Conservation (phyloP, 1,140 invertebrate species). For the Phenacoccus solenopsis region DNA sequence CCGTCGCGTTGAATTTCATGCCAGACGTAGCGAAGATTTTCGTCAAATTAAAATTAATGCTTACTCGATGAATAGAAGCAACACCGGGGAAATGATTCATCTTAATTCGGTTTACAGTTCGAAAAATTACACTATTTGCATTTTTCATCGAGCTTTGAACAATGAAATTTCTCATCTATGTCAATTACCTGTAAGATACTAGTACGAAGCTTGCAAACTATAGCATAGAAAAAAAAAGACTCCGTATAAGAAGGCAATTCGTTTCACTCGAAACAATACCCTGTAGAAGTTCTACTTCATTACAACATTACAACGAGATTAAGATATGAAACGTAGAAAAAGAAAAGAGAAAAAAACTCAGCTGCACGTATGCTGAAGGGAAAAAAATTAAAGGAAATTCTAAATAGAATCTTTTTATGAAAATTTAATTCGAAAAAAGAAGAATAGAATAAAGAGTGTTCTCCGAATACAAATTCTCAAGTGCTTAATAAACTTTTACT, state of each 20-base stretch:
- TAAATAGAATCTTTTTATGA: too few relatives aligned
- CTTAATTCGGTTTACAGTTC: background rate
- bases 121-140: background rate
- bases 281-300: background rate
- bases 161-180: background rate
- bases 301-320: background rate
- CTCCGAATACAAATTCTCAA: background rate
- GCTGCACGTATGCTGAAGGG: background rate
- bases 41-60: background rate
- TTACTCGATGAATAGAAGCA: background rate
- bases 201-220: too few relatives aligned
- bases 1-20: too few relatives aligned
- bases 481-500: too few relatives aligned
- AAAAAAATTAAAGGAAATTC: background rate
- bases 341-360: background rate
- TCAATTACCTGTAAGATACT: background rate
- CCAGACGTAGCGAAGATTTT: too few relatives aligned
- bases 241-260: background rate
- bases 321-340: background rate
- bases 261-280: slow-evolving; percentile 1
- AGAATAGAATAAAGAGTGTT: too few relatives aligned
- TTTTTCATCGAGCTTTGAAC: background rate
- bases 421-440: too few relatives aligned
- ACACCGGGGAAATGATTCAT: background rate
- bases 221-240: background rate